A percentile compares a stretch with the other conserved stretches of the same genome.
Conservation (phyloP, 35 echinoderm and acorn worm genomes). For the Holothuria glaberrima region DNA sequence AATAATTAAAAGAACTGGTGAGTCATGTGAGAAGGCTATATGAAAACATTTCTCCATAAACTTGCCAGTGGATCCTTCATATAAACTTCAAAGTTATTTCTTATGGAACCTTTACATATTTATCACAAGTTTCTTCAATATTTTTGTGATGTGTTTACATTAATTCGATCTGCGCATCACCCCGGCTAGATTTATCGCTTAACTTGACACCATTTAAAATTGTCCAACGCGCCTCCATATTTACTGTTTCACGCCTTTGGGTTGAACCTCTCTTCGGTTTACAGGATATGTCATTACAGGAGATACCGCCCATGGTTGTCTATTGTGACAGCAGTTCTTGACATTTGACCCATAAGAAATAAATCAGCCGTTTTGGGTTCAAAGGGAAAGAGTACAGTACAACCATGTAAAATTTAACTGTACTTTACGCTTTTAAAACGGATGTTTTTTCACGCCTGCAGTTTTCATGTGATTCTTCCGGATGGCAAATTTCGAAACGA, state of each 20-base stretch:
- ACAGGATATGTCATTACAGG: constrained; percentile 22
- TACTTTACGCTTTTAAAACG: too few species aligned
- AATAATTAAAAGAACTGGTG: too few species aligned
- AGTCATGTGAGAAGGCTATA: too few species aligned
- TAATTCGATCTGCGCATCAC: neutral
- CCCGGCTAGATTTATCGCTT: neutral
- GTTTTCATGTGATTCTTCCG: constrained; percentile 33
- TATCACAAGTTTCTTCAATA: too few species aligned
- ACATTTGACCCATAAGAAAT: constrained; percentile 1
- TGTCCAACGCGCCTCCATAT: constrained; percentile 18
- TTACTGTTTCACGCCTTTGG: constrained; percentile 41
- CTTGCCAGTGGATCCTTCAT: too few species aligned
- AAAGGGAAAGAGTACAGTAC: too few species aligned
- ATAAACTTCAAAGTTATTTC: too few species aligned
- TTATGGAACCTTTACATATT: too few species aligned
- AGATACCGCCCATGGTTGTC: neutral
- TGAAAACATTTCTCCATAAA: too few species aligned
- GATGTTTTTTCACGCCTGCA: constrained; percentile 24
- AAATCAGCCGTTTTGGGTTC: neutral
- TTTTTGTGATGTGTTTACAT: too few species aligned
- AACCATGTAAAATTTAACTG: too few species aligned
- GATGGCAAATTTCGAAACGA: neutral
- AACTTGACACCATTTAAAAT: neutral
- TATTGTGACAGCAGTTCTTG: constrained; percentile 36
- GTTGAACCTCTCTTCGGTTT: constrained; percentile 12